Evolutionary conservation across 1,140 invertebrate species (phyloP).

Genomic region (Drosophila mauritiana): DNA sequence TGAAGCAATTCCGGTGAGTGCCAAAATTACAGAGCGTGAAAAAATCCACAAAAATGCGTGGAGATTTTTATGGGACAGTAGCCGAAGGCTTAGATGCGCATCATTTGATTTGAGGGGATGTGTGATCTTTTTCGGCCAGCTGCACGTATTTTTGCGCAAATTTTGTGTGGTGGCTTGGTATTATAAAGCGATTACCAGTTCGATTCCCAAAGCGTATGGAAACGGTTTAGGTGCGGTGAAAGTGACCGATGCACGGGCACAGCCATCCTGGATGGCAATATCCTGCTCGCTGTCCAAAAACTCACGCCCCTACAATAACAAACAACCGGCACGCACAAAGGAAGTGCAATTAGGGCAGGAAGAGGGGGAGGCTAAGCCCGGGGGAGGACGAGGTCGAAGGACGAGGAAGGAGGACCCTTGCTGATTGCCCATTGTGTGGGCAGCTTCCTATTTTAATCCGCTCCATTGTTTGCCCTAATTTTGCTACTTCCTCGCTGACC

Average conservation of each 20-base stretch:
- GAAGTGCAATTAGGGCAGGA: constrained; percentile 61
- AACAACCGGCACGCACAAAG: constrained; percentile 42
- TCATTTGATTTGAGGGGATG: constrained; percentile 37
- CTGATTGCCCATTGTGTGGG: constrained; percentile 70
- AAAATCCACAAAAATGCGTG: constrained; percentile 62
- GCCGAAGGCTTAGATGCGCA: constrained; percentile 60
- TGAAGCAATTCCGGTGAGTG: constrained; percentile 70
- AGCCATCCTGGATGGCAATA: constrained; percentile 29
- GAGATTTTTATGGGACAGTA: constrained; percentile 46
- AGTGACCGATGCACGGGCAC: constrained; percentile 35
- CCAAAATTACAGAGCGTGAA: constrained; percentile 51
- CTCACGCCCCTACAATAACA: constrained; percentile 52
- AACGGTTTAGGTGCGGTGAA: constrained; percentile 41
- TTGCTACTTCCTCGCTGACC: constrained; percentile 55
- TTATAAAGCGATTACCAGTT: constrained; percentile 70
- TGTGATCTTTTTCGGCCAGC: constrained; percentile 34
- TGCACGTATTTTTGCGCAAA: constrained; percentile 52
- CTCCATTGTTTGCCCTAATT: constrained; percentile 64
- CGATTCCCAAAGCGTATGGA: constrained; percentile 39
- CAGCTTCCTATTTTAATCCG: constrained; percentile 69
- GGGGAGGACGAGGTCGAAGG: constrained; percentile 26
- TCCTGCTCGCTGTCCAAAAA: constrained; percentile 58
- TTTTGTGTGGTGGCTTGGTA: constrained; percentile 59
- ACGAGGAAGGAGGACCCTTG: constrained; percentile 18
- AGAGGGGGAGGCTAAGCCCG: constrained; percentile 4